Base-by-base conservation (phyloP, 2,888 invertebrate species). In the Aspidiotus rigidus region DNA sequence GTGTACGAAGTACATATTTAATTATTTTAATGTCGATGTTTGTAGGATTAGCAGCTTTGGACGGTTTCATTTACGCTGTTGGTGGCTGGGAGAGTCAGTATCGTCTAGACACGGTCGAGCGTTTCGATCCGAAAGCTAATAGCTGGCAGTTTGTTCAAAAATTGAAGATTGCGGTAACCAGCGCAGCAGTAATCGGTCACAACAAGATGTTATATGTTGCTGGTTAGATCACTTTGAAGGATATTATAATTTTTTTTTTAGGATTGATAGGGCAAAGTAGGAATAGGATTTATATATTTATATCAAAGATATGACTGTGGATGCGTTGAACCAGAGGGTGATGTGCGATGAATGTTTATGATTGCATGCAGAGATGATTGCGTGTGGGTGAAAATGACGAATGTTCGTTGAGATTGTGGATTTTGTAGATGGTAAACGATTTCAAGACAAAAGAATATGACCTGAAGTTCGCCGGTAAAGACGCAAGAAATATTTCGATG, bases 51-150 rank as follows among this genome's bases (percentile, higher is more conserved):
- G 79, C 79, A 11, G 77, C 81, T 72, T 76, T 82, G 53, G 82
- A 82, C 76, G 80, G 81, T 73, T 80, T 73, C 71, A 75, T 81
- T 7, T 81, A 79, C 76, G 81, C 81, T 53, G 78, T 81, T 49
- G 82, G 82, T 13, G 82, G 82, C 6, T 80, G 80, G 77, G 80
- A 81, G 74, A 80, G 80, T 2, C 74, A 77, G 3, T 75, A 75
- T 63, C 74, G 81, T 8, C 74, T 82, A 53, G 79, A 77, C 70
- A 77, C 78, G 49, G 80, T 81, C 6, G 82, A 82, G 73, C 74
- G 79, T 0, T 82, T 80, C 73, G 80, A 81, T 73, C 79, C 79
- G 1, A 74, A 74, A 49, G 76, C 77, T 7, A 81, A 81, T 74
- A 75, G 76, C 0, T 82, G 81, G 81, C 75, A 75, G 15, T 72